Percentiles rank a stretch among this genome's conserved stretches.
Conservation (phyloP, 2,888 invertebrate genomes). For the Noctua janthina region DNA sequence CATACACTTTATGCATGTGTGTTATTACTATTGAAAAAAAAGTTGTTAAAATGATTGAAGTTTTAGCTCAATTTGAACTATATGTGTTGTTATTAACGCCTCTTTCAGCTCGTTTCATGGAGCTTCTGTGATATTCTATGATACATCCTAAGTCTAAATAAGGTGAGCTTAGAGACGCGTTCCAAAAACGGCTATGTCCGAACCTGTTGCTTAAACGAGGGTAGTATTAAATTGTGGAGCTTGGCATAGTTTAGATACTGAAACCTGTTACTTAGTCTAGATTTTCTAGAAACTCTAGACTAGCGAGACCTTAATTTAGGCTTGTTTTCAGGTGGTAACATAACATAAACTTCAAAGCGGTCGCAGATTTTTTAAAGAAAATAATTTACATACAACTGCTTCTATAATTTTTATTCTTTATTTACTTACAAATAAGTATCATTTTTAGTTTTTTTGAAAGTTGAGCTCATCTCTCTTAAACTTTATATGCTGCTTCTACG, state of each 20-base stretch:
- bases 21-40: background rate
- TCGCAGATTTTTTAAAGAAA: no score
- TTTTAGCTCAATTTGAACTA: background rate
- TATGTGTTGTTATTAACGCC: background rate
- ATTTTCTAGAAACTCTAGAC: conserved; percentile 7
- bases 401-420: no score
- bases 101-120: background rate
- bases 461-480: no score
- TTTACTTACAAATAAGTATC: no score
- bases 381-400: no score
- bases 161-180: conserved; percentile 34
- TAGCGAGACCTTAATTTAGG: background rate
- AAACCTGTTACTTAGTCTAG: conserved; percentile 25
- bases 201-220: conserved; percentile 57
- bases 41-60: background rate
- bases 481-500: no score
- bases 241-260: conserved; percentile 31
- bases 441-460: no score
- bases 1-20: background rate
- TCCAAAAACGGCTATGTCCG: conserved; percentile 41
- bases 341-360: background rate
- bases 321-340: background rate
- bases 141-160: conserved; percentile 32
- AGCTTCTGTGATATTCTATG: conserved; percentile 3
- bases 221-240: conserved; percentile 35